phyloP scores from a whole-genome alignment of 2,888 invertebrate species.

The Drosophila lacicola region DNA sequence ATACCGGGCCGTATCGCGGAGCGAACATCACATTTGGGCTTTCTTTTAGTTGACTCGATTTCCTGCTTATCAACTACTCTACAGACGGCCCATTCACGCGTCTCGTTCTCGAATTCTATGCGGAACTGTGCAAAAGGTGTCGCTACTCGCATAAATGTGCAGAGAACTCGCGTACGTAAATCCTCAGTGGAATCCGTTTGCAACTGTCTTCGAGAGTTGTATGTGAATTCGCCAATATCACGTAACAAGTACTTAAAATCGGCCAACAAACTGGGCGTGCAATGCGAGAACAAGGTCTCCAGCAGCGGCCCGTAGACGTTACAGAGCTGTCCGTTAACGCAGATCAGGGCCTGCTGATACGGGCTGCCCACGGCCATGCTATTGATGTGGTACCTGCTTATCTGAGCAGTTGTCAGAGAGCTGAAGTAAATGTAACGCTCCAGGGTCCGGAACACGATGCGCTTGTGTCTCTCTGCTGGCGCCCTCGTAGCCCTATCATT shows the following conservation, averaged over 20 bases:
- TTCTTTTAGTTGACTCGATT: neutral
- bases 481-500: conserved; percentile 1
- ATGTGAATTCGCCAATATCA: conserved; percentile 49
- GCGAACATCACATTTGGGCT: conserved; percentile 27
- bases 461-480: neutral
- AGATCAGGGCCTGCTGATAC: conserved; percentile 56
- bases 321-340: conserved; percentile 27
- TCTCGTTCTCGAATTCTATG: conserved; percentile 43
- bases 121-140: conserved; percentile 46
- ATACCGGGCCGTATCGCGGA: conserved; percentile 44
- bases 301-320: conserved; percentile 50
- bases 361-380: conserved; percentile 34
- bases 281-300: conserved; percentile 42
- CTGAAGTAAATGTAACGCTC: conserved; percentile 42
- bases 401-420: conserved; percentile 42
- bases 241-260: conserved; percentile 47
- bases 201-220: conserved; percentile 14
- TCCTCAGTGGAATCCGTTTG: conserved; percentile 25
- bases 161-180: conserved; percentile 50
- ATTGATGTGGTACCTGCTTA: conserved; percentile 47
- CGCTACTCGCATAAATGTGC: conserved; percentile 43
- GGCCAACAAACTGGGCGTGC: conserved; percentile 17
- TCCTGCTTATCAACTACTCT: conserved; percentile 5
- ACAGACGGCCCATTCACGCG: conserved; percentile 51
- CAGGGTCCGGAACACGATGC: conserved; percentile 36